Evolutionary conservation across 2,797 vertebrate species (phyloP).

Genomic region (Phoeniculus purpureus): DNA sequence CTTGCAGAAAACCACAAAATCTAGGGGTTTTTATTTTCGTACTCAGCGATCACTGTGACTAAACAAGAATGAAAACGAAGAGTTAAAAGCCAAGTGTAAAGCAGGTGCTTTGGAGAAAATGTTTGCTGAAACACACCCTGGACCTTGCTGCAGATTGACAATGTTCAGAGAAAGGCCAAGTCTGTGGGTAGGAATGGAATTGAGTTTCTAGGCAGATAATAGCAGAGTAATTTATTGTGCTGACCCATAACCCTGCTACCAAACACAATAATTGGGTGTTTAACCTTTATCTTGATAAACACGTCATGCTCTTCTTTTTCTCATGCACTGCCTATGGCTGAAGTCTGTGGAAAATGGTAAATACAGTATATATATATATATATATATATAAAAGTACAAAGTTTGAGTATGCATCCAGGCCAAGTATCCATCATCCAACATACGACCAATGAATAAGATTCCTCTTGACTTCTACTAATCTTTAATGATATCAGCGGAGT

Average conservation of each 20-base stretch:
- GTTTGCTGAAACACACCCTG: not conserved
- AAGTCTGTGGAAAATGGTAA: not conserved
- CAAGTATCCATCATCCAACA: not conserved
- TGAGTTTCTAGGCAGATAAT: not conserved
- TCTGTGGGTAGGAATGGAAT: not conserved
- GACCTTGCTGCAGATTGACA: not conserved
- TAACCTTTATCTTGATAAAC: constrained; percentile 29
- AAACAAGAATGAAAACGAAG: not conserved
- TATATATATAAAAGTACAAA: rapidly evolving
- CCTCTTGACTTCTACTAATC: not conserved
- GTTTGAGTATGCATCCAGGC: not conserved
- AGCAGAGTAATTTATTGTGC: not conserved
- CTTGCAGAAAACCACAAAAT: not conserved
- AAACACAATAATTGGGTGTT: constrained; percentile 19
- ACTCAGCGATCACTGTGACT: not conserved
- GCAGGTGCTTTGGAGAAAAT: not conserved
- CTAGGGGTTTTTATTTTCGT: not conserved
- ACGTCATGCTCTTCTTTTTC: not conserved
- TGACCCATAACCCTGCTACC: not conserved
- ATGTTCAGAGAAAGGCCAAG: not conserved
- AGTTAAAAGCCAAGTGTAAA: not conserved
- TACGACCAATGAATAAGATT: not conserved
- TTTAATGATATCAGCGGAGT: not conserved
- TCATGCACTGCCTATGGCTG: not conserved
- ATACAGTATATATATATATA: not conserved